Evolutionary conservation across 92 coral and sea anemone genomes (phyloP), one percentile per base, ranked within the genome.

Genomic region (Phenganax marumi): DNA sequence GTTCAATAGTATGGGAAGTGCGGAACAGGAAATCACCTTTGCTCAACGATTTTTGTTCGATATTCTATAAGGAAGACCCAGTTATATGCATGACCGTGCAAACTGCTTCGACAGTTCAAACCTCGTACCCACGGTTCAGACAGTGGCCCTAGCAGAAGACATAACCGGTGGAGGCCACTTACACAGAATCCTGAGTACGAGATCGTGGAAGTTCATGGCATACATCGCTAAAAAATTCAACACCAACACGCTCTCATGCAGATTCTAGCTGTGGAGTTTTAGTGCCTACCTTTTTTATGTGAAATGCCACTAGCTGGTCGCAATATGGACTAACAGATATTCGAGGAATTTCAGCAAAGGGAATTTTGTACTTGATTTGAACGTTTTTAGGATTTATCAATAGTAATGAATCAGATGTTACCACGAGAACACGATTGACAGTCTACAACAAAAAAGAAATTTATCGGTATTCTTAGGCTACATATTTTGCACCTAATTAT

Each of bases 1-100:
- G 86, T 81, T 94, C 98, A 65, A 94, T 89, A 73, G 93, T 93
- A 84, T 92, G 97, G 68, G 89, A 88, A 1, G 98, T 94, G 53
- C 93, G 94, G 86, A 94, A 92, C 75, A 92, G 84, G 52, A 90
- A 92, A 87, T 94, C 98, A 9, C 98, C 98, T 83, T 94, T 94
- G 63, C 87, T 69, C 8, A 77, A 24, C 0, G 82, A 77, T 60
- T 77, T 77, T 25, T 26, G 71, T 43, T 77, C 82, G 58, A 77
- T 77, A 48, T 77, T 93, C 97, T 97, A 91, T 58, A 14, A 80
- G 10, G 55, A 12, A 60, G n/a, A 66, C 12, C 8, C 33, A 81
- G 63, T 9, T 8, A 70, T 75, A 8, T 6, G 63, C 7, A 53
- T 47, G n/a, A 14, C 33, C 3, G 43, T 33, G 5, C 43, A 33